Conservation (phyloP, 2,888 invertebrate genomes). For the Carpatolechia fugitivella region DNA sequence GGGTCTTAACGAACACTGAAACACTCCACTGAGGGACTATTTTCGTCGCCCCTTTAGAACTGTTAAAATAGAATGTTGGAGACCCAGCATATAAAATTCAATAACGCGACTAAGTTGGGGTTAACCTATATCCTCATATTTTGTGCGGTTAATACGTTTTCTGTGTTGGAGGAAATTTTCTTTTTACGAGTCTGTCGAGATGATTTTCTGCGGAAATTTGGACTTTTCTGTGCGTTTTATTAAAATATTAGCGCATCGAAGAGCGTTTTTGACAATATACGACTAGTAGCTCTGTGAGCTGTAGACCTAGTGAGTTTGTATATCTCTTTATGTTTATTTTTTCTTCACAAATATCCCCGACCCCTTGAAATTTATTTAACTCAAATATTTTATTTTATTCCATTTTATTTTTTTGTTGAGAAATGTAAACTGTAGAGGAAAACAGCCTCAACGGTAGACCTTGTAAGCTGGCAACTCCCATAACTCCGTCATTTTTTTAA, state of each 20-base stretch:
- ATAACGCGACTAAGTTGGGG: conserved; percentile 43
- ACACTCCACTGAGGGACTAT: conserved; percentile 59
- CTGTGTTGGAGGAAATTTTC: conserved; percentile 4
- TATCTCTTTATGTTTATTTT: too few species aligned
- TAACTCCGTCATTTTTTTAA: too few species aligned
- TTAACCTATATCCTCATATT: conserved; percentile 32
- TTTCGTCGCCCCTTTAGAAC: conserved; percentile 58
- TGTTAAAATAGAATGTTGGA: conserved; percentile 65
- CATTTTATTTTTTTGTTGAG: background rate
- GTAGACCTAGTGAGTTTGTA: too few species aligned
- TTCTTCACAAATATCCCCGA: too few species aligned
- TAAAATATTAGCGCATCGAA: background rate
- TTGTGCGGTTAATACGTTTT: conserved; percentile 15
- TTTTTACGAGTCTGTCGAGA: conserved; percentile 2
- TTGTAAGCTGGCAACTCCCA: too few species aligned
- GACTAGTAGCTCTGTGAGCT: too few species aligned
- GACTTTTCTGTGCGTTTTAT: background rate
- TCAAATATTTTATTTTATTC: too few species aligned
- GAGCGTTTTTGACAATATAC: background rate
- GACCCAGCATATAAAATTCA: conserved; percentile 62
- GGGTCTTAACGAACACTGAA: conserved; percentile 42
- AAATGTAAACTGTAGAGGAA: too few species aligned
- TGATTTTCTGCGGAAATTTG: background rate
- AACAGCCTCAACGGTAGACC: too few species aligned
- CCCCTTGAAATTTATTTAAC: too few species aligned